Base-by-base conservation (phyloP, 2,113 vertebrate genomes). In the Lophura nycthemera region DNA sequence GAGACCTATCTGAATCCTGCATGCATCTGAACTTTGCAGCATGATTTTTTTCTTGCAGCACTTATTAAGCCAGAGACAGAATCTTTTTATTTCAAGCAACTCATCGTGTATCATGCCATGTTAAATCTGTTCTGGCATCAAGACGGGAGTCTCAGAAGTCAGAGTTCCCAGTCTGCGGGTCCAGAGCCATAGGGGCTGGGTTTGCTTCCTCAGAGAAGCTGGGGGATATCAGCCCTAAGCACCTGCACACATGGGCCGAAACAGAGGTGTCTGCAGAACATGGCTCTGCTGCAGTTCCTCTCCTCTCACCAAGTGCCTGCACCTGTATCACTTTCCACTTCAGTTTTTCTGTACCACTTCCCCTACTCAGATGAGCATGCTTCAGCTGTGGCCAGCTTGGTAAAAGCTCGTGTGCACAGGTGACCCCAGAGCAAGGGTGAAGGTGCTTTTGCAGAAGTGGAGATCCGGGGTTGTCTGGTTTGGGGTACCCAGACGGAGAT, bases 41-140 rank as follows among this genome's bases (percentile, higher is more conserved):
- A 0, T 32, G 6, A 20, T 19, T 66, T 57, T 32, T 56, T 66
- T 45, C 70, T 67, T 80, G 16, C 22, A 52, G 70, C 50, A 15
- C 32, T 92, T n/a, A 52, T 38, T 81, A 47, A 15, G 45, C 84
- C n/a, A 45, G 25, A 94, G 65, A 65, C n/a, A 14, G 57, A 75
- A 36, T 32, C 45, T 71, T 94, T 88, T 79, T 40, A 47, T 77
- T 95, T 92, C 52, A 87, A 94, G 79, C 34, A 86, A 17, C 27
- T 76, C 29, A 47, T 50, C 16, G 10, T 27, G 87, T 86, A 83
- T 52, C 6, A 30, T 5, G 25, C 45, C 27, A 60, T 90, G 29
- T 45, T 81, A 90, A 90, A 76, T 32, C 29, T 47, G 3, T 42
- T 84, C 77, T 61, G 65, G 47, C 34, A 72, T 32, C 45, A 83